Conservation (phyloP, 2,888 invertebrate genomes). For the Antheraea yamamai region DNA sequence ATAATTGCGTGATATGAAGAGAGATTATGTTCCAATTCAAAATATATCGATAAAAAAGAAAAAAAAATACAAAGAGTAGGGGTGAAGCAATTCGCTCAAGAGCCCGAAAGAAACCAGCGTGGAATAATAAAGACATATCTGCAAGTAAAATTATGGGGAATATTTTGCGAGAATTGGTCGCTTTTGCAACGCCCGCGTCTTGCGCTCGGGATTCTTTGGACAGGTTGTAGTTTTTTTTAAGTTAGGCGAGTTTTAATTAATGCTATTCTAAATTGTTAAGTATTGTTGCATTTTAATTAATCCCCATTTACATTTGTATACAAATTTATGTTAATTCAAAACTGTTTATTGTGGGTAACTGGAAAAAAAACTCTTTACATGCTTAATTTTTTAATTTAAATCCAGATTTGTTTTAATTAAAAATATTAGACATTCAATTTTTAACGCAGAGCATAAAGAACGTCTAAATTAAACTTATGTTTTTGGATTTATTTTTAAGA, state of each 20-base stretch:
- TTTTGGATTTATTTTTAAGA: not conserved
- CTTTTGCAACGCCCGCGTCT: not conserved
- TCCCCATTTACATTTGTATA: not conserved
- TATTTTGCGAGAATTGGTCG: constrained; percentile 8
- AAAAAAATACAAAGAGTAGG: not conserved
- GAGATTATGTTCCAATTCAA: not conserved
- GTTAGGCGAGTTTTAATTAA: not conserved
- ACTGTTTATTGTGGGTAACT: not conserved
- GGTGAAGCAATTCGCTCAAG: constrained; percentile 4
- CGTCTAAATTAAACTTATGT: not conserved
- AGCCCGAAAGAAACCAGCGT: not conserved
- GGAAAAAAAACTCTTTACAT: not conserved
- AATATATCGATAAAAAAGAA: not conserved
- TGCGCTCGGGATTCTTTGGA: not conserved
- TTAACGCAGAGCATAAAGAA: not conserved
- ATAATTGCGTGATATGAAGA: too few relatives aligned
- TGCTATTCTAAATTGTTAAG: not conserved
- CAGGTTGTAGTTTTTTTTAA: not conserved
- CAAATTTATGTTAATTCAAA: not conserved
- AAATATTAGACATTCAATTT: not conserved
- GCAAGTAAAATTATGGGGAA: constrained; percentile 17
- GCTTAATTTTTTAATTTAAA: not conserved
- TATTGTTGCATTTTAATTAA: not conserved
- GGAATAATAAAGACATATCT: constrained; percentile 12
- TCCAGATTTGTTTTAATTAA: not conserved